Percentiles rank a stretch among this genome's conserved stretches.
These are phyloP conservation scores for Heterodera filipjevi DNA, from an alignment of 2,888 invertebrate genomes.

Conservation along the genomic window DNA sequence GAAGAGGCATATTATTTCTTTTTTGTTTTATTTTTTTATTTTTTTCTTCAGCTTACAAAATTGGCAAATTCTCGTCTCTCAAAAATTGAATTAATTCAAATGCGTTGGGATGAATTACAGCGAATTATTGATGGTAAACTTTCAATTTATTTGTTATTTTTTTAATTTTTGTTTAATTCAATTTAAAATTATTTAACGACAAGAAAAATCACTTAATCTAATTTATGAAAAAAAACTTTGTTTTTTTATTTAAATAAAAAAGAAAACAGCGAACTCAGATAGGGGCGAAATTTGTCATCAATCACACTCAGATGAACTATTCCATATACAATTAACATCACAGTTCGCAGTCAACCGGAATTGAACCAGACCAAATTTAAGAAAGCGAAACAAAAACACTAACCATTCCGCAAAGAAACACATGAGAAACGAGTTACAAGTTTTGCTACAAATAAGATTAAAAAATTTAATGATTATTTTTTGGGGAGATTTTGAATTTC, in stretches of 20 bases:
- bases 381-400: not conserved
- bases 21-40: constrained; percentile 5
- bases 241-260: not conserved
- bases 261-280: constrained; percentile 42
- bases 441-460: too few species aligned
- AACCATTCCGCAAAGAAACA: too few species aligned
- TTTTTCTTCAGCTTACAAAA: constrained; percentile 28
- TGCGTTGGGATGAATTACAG: constrained; percentile 8
- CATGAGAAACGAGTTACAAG: too few species aligned
- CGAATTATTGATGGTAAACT: constrained; percentile 32
- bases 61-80: constrained; percentile 20
- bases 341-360: constrained; percentile 22
- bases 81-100: not conserved
- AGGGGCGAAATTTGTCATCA: constrained; percentile 43
- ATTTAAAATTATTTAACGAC: not conserved
- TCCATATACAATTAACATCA: constrained; percentile 33
- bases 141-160: not conserved
- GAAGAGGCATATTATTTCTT: constrained; percentile 59
- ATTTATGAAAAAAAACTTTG: not conserved
- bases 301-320: constrained; percentile 39
- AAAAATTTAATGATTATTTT: too few species aligned
- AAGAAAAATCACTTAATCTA: not conserved
- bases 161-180: not conserved
- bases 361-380: not conserved
- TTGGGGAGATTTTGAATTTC: too few species aligned